These are phyloP conservation scores for Stylophora pistillata DNA, from an alignment of 64 coral and sea anemone species.

Conservation along the genomic window DNA sequence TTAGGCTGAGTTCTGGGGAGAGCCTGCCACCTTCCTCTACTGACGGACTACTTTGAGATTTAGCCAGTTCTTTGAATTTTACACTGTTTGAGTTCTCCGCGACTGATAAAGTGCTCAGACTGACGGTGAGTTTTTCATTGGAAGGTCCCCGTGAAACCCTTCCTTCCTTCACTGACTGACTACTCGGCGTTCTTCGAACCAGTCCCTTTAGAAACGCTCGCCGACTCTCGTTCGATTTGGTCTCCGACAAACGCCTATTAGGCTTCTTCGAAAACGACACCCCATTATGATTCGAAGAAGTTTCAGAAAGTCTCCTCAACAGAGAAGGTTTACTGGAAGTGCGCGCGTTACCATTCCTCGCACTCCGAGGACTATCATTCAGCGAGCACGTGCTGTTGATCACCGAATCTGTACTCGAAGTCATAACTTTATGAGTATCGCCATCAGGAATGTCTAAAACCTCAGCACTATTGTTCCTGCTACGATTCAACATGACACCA, in stretches of 20 bases:
- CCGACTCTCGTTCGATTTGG: slow-evolving; percentile 41
- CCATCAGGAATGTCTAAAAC: slow-evolving; percentile 57
- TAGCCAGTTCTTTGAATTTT: slow-evolving; percentile 55
- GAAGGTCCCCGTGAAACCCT: slow-evolving; percentile 49
- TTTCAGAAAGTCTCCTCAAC: slow-evolving; percentile 75
- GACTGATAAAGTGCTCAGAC: slow-evolving; percentile 69
- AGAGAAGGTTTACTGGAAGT: slow-evolving; percentile 46
- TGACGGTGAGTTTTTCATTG: slow-evolving; percentile 60
- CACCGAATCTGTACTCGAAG: slow-evolving; percentile 81
- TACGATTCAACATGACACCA: slow-evolving; percentile 42
- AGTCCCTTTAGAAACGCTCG: slow-evolving; percentile 82
- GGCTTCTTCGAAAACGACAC: slow-evolving; percentile 21
- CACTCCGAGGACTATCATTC: slow-evolving; percentile 32
- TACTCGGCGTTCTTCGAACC: slow-evolving; percentile 77
- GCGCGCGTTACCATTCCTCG: slow-evolving; percentile 19
- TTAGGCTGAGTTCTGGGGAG: not conserved
- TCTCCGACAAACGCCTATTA: slow-evolving; percentile 84
- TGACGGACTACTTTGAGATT: slow-evolving; percentile 56
- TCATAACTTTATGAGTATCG: slow-evolving; percentile 12
- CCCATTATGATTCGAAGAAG: slow-evolving; percentile 45
- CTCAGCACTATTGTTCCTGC: slow-evolving; percentile 69
- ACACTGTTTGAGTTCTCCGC: slow-evolving; percentile 10
- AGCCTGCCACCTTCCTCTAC: slow-evolving; percentile 42
- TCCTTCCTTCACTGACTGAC: slow-evolving; percentile 87
- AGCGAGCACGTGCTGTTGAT: slow-evolving; percentile 56